A percentile compares a stretch with the other conserved stretches of the same genome.
phyloP scores from a whole-genome alignment of 2,888 invertebrate genomes.

The Polydrusus pterygomalis region DNA sequence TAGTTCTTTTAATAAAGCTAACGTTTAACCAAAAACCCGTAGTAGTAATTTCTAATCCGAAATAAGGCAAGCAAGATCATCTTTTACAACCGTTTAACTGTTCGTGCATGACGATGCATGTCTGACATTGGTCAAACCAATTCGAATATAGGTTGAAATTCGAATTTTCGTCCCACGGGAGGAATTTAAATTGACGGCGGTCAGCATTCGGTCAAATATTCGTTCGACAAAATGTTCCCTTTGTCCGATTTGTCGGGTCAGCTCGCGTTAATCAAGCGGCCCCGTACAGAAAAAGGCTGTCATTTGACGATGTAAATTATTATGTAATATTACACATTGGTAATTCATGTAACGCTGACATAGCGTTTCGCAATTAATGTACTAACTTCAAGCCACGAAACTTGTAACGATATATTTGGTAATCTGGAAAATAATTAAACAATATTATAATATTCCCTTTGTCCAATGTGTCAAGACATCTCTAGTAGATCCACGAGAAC shows the following conservation, averaged over 20 bases:
- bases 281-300: constrained; percentile 33
- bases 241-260: constrained; percentile 42
- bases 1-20: too few relatives aligned
- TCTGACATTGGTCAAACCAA: constrained; percentile 51
- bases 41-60: background rate
- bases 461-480: too few relatives aligned
- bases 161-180: constrained; percentile 64
- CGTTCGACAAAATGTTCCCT: constrained; percentile 45
- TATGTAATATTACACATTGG: constrained; percentile 42
- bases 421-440: too few relatives aligned
- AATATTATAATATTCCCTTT: too few relatives aligned
- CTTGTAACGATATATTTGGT: background rate
- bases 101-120: constrained; percentile 48
- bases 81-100: constrained; percentile 27
- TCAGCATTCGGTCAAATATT: constrained; percentile 63
- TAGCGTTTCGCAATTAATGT: constrained; percentile 26
- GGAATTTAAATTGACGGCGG: constrained; percentile 68
- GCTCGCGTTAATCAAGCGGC: constrained; percentile 36
- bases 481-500: too few relatives aligned
- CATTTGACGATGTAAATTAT: constrained; percentile 42
- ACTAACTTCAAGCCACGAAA: constrained; percentile 1
- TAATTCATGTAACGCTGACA: constrained; percentile 25
- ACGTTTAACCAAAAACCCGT: too few relatives aligned
- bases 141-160: constrained; percentile 57
- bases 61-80: constrained; percentile 33